Evolutionary conservation across 2,113 vertebrate species (phyloP).

Genomic region (Pyrgilauda ruficollis): DNA sequence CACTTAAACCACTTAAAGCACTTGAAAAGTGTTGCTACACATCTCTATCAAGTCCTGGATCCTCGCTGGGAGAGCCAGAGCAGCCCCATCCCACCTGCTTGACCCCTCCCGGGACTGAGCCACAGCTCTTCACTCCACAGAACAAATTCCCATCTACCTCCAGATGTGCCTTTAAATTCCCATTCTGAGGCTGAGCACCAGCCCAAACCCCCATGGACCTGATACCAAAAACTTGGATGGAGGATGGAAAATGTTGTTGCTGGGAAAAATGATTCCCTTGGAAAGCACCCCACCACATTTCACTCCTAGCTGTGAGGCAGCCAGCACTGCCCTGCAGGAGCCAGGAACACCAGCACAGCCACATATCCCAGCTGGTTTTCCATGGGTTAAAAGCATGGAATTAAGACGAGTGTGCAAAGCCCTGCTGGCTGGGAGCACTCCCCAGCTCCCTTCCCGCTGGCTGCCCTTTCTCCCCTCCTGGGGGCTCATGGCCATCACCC

Average conservation of each 20-base stretch:
- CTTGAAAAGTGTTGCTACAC: neutral
- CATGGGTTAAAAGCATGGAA: neutral
- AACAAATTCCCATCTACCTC: neutral
- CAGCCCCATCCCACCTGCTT: neutral
- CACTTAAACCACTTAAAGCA: neutral
- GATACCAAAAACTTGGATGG: neutral
- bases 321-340: neutral
- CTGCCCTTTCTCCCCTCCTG: neutral
- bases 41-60: neutral
- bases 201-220: neutral
- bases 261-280: neutral
- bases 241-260: neutral
- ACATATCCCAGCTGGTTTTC: neutral
- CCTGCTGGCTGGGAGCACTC: neutral
- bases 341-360: neutral
- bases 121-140: neutral
- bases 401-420: fast-evolving
- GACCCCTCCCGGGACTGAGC: neutral
- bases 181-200: neutral
- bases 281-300: fast-evolving
- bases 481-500: neutral
- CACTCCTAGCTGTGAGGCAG: neutral
- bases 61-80: fast-evolving
- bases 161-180: neutral
- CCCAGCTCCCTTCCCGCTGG: neutral